Conservation (phyloP, 2,113 vertebrate genomes). For the Grammomys dolichurus region DNA sequence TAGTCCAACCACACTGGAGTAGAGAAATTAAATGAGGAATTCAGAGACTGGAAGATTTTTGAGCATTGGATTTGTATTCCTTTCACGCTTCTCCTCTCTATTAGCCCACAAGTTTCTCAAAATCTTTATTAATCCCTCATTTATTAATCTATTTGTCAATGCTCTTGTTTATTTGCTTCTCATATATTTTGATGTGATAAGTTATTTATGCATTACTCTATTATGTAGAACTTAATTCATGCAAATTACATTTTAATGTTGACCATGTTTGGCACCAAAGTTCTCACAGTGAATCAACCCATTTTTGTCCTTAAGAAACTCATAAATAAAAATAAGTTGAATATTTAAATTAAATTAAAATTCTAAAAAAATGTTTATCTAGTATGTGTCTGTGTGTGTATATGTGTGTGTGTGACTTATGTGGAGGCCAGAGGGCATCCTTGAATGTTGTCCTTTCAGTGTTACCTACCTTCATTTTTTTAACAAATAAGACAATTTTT, state of each 20-base stretch:
- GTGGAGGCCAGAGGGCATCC: background rate
- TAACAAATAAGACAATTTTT: too few relatives aligned
- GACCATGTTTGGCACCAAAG: too few relatives aligned
- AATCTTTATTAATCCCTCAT: background rate
- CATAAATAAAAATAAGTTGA: background rate
- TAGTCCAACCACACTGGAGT: background rate
- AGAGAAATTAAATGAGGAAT: background rate
- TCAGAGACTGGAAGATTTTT: background rate
- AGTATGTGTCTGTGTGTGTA: too few relatives aligned
- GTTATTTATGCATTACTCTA: background rate
- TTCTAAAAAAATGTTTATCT: background rate
- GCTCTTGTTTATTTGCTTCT: background rate
- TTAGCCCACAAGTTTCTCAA: background rate
- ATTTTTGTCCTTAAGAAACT: background rate
- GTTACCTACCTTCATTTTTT: background rate
- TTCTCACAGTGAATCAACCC: background rate
- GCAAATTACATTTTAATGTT: background rate
- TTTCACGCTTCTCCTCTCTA: background rate
- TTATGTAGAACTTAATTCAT: constrained; percentile 27
- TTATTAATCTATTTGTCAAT: background rate
- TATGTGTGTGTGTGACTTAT: background rate
- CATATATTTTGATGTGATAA: background rate
- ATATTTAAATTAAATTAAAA: background rate
- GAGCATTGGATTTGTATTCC: background rate
- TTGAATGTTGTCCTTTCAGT: background rate